A percentile compares a stretch with the other conserved stretches of the same genome.
Conservation (phyloP, 2,113 vertebrate genomes). For the Entomyzon cyanotis region DNA sequence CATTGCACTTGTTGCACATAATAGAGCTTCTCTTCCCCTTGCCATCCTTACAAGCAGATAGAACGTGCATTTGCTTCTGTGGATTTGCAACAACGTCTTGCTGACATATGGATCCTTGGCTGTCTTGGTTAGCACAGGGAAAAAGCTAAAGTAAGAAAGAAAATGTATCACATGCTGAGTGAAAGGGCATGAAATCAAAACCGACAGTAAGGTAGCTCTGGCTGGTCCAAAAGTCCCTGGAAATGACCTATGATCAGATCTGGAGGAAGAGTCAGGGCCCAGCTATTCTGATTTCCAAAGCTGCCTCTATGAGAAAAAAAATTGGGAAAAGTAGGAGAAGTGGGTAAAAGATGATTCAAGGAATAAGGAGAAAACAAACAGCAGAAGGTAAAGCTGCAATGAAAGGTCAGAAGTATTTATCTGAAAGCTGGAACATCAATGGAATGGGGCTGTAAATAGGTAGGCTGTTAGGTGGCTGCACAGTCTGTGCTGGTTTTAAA, state of each 20-base stretch:
- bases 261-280: background rate
- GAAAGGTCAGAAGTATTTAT: background rate
- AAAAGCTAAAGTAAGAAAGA: constrained; percentile 10
- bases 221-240: background rate
- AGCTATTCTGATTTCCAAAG: background rate
- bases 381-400: background rate
- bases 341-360: background rate
- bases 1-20: background rate
- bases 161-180: background rate
- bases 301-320: background rate
- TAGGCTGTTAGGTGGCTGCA: background rate
- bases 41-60: background rate
- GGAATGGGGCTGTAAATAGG: background rate
- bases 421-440: background rate
- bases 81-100: constrained; percentile 12
- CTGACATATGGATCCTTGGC: too few relatives aligned
- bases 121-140: background rate
- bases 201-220: background rate
- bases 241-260: background rate
- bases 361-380: background rate
- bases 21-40: background rate
- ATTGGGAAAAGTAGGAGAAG: background rate
- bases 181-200: background rate
- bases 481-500: background rate
- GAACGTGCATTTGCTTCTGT: background rate